Base-by-base conservation (phyloP, 2,797 vertebrate genomes). In the Intellagama lesueurii region DNA sequence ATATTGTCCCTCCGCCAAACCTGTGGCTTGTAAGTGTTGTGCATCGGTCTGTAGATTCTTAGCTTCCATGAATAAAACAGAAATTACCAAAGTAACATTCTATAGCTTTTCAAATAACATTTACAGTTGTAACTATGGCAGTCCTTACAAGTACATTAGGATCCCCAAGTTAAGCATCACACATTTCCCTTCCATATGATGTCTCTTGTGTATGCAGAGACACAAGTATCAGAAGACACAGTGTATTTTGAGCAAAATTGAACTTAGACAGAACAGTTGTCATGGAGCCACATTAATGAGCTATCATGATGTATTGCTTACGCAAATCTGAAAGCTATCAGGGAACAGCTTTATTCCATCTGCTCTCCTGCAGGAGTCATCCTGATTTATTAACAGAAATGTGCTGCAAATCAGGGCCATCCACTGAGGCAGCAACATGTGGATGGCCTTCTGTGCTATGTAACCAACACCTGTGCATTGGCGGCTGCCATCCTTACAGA, bases 361-460 rank as follows among this genome's bases (percentile, higher is more conserved):
- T 0, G 1, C 26, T 75, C 35, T 68, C 80, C 89, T 85, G 77
- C 2, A 49, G 89, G 73, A 92, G 80, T 47, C 79, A 44, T 30
- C 44, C 73, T 24, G 14, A 81, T 89, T 73, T 28, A 78, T 60
- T 47, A 90, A 40, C 32, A 81, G 87, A 85, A 81, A 49, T 22
- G 1, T 0, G 1, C 30, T 69, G 44, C 0, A 24, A 89, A 19
- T 8, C 75, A 89, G 79, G 73, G 40, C 72, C 91, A 83, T n/a
- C 17, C 28, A 66, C 0, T 32, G 16, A 72, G 7, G 24, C 19
- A 73, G 68, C 66, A 90, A 90, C 86, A 90, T 84, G 79, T 86
- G 81, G 89, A 47, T 80, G 86, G 86, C 89, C 86, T 84, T 87
- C 86, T 90, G 81, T 87, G 75, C 86, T 73, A 32, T 66, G 87